These are phyloP conservation scores for Tachyglossus aculeatus DNA, from an alignment of 2,797 vertebrate species.

Conservation along the genomic window DNA sequence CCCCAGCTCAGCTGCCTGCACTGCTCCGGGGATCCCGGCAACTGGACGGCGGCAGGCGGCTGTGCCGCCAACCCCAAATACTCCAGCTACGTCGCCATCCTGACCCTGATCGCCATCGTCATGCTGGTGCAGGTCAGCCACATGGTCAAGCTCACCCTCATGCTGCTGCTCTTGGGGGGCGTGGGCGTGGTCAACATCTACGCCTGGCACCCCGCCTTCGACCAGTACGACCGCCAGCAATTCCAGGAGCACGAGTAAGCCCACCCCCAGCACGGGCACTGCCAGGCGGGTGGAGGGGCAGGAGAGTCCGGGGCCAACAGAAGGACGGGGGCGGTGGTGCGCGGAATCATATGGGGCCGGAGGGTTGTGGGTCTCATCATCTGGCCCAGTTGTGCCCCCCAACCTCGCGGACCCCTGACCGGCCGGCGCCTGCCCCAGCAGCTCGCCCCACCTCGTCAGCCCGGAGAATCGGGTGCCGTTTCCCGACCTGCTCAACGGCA, in stretches of 20 bases:
- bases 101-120: constrained; percentile 87
- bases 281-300: too few relatives aligned
- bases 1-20: constrained; percentile 87
- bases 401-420: fast-evolving
- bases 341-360: too few relatives aligned
- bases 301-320: too few relatives aligned
- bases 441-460: too few relatives aligned
- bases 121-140: constrained; percentile 97
- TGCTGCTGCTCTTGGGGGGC: constrained; percentile 85
- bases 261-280: not conserved
- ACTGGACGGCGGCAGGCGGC: constrained; percentile 66
- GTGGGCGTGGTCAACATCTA: constrained; percentile 87
- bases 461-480: too few relatives aligned
- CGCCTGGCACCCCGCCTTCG: constrained; percentile 88
- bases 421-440: not conserved
- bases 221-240: constrained; percentile 83
- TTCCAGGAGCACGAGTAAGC: constrained; percentile 82
- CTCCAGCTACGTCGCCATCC: constrained; percentile 88
- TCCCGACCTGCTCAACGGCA: too few relatives aligned
- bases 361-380: too few relatives aligned
- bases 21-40: constrained; percentile 66
- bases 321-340: too few relatives aligned
- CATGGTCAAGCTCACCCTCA: constrained; percentile 91
- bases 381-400: not conserved
- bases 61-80: constrained; percentile 89